Evolutionary conservation across 1,140 invertebrate genomes (phyloP).

Genomic region (Cardiocondyla obscurior): DNA sequence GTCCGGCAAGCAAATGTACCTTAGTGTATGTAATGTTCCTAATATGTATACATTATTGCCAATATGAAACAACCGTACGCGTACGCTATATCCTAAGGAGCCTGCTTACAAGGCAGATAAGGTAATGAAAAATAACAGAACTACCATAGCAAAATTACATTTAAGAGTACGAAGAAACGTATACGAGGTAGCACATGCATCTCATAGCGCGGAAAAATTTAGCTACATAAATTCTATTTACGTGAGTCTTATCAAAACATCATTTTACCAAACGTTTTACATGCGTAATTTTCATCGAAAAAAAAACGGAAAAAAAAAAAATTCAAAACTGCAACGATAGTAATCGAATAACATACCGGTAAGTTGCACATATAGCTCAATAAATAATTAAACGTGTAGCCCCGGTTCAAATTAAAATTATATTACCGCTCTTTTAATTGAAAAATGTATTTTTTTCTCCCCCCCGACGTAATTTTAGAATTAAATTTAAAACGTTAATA

Average conservation of each 20-base stretch:
- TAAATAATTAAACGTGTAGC: slow-evolving; percentile 3
- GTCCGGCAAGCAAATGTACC: slow-evolving; percentile 42
- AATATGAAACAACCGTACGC: background rate
- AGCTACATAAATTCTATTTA: background rate
- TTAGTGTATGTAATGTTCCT: slow-evolving; percentile 24
- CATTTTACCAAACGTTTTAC: background rate
- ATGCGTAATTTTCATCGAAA: background rate
- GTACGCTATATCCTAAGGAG: background rate
- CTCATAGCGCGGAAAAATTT: background rate
- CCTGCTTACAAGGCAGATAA: background rate
- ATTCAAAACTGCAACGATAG: background rate
- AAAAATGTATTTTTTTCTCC: too few relatives aligned
- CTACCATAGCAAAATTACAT: background rate
- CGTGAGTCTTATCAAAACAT: background rate
- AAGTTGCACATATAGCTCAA: background rate
- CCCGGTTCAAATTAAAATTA: background rate
- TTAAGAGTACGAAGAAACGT: background rate
- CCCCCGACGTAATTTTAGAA: background rate
- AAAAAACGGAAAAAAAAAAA: too few relatives aligned
- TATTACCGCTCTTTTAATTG: background rate
- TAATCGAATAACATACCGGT: background rate
- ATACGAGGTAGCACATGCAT: too few relatives aligned
- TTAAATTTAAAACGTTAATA: background rate
- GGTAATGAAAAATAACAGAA: slow-evolving; percentile 4
- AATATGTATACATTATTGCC: slow-evolving; percentile 42